These are phyloP conservation scores for Meloidogyne exigua DNA, from an alignment of 1,140 invertebrate genomes.

Conservation along the genomic window DNA sequence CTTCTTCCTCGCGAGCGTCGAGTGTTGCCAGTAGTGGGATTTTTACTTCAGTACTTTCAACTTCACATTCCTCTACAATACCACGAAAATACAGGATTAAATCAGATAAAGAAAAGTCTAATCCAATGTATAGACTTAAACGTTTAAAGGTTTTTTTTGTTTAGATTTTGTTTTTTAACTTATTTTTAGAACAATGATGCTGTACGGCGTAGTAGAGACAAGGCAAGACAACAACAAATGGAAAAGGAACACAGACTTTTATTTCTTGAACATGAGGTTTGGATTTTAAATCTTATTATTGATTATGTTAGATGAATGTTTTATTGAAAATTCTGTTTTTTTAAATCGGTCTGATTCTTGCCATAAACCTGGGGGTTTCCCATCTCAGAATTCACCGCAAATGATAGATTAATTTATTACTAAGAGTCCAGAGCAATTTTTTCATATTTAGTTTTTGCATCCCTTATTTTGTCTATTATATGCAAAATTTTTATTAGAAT, in stretches of 20 bases:
- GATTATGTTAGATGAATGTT: not conserved
- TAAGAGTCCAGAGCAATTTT: too few relatives aligned
- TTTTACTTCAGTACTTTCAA: not conserved
- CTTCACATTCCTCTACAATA: not conserved
- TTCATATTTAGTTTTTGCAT: too few relatives aligned
- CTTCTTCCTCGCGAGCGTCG: conserved; percentile 11
- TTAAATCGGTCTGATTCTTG: too few relatives aligned
- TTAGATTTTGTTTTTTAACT: not conserved
- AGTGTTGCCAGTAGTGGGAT: conserved; percentile 21
- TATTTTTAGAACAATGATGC: conserved; percentile 44
- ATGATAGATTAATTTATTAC: too few relatives aligned
- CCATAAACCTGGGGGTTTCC: too few relatives aligned
- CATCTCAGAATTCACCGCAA: too few relatives aligned
- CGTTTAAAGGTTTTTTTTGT: conserved; percentile 25
- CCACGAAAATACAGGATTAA: conserved; percentile 49
- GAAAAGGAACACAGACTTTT: conserved; percentile 38
- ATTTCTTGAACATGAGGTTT: conserved; percentile 34
- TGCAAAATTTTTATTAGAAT: too few relatives aligned
- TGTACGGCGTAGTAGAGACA: conserved; percentile 41
- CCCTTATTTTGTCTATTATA: too few relatives aligned
- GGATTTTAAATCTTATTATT: not conserved
- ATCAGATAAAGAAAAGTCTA: conserved; percentile 38
- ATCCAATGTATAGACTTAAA: conserved; percentile 41
- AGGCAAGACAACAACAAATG: conserved; percentile 37
- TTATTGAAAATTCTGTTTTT: too few relatives aligned